Conservation (phyloP, 2,888 invertebrate genomes). For the Philhelius pedissequus region DNA sequence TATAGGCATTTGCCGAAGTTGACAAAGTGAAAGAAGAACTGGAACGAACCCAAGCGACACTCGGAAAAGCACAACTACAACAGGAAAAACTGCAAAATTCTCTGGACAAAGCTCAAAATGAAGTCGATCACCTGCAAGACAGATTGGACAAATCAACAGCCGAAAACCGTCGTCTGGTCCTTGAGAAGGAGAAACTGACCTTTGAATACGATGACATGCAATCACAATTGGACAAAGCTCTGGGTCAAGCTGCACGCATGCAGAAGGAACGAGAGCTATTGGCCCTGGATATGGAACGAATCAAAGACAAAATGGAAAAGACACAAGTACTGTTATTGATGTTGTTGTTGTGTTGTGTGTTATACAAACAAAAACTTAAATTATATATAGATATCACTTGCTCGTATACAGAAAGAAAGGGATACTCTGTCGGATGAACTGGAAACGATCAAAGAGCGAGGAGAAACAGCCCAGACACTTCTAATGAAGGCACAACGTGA, state of each 20-base stretch:
- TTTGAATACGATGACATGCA: constrained; percentile 95
- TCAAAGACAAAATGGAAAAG: constrained; percentile 93
- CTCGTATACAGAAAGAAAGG: constrained; percentile 92
- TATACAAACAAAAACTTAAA: constrained; percentile 70
- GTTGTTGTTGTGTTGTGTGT: constrained; percentile 71
- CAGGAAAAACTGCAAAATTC: constrained; percentile 94
- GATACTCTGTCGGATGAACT: constrained; percentile 90
- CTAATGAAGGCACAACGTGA: constrained; percentile 91
- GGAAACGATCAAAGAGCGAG: constrained; percentile 89
- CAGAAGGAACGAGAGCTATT: constrained; percentile 94
- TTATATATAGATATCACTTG: constrained; percentile 84
- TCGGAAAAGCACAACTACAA: constrained; percentile 94
- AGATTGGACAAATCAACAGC: constrained; percentile 89
- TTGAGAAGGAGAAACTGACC: constrained; percentile 93
- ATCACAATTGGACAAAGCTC: constrained; percentile 93
- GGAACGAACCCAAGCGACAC: constrained; percentile 92
- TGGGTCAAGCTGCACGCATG: constrained; percentile 91
- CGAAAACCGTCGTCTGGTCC: constrained; percentile 86
- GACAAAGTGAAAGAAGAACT: constrained; percentile 93
- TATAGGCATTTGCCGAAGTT: constrained; percentile 85
- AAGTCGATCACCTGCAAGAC: constrained; percentile 93
- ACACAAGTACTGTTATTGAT: constrained; percentile 84
- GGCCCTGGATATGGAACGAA: constrained; percentile 90
- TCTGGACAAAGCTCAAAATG: constrained; percentile 93
- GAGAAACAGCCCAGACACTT: constrained; percentile 90